Base-by-base conservation (phyloP, 2,888 invertebrate species). In the Cryptus armator region DNA sequence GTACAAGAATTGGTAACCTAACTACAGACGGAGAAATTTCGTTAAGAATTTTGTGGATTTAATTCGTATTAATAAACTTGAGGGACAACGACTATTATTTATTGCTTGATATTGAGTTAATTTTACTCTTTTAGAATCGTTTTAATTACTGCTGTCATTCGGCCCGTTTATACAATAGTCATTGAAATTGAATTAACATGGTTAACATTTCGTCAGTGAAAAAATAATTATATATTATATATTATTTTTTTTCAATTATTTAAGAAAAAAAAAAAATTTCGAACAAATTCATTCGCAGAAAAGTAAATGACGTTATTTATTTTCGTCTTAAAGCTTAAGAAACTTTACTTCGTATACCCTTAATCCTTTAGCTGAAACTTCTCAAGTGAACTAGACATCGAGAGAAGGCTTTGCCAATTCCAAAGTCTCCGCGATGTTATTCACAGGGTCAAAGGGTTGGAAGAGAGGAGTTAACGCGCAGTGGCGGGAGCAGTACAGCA, bases 371-470 rank as follows among this genome's bases (percentile, higher is more conserved):
- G 80, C 77, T 83, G 59, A 72, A 79, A 85, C 67, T 85, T 85
- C 46, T 44, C 51, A 66, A 80, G 71, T 67, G 67, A 66, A 72
- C 37, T 53, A 62, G 76, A 80, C 76, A 82, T 68, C 68, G 67
- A 76, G 76, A 62, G 56, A 81, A 81, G 81, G 48, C 72, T 71
- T 67, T 43, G 56, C 32, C 29, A 67, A 68, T 67, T n/a, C 62
- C 68, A 51, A 71, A 78, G 76, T 83, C 85, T 75, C 66, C 64
- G 76, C 75, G 82, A 76, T 85, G 85, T 85, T 82, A 85, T 85
- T 83, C 83, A 77, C 82, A 80, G 85, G 85, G 85, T 85, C 85
- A 85, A 85, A 85, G 85, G 80, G 82, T 79, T 74, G 75, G 75
- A 75, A 75, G 82, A 80, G 82, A 72, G 59, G 53, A 82, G 76